Base-by-base conservation (phyloP, 2,113 vertebrate species). In the Upupa epops region DNA sequence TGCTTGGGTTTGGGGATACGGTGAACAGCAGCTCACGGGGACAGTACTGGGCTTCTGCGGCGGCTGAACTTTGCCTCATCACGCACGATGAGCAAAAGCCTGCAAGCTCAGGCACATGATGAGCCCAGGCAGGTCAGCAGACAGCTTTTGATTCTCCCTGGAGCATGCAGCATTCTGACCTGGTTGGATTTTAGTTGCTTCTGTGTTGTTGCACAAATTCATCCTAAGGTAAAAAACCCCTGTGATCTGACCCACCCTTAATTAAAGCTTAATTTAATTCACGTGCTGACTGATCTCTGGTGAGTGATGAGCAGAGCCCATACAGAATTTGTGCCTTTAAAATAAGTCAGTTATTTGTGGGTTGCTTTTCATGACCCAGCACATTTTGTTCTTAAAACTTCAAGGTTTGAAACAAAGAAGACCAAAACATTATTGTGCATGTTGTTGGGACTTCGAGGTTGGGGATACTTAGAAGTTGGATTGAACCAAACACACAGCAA, bases 231-330 rank as follows among this genome's bases (percentile, higher is more conserved):
- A 75, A 70, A 76, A 83, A 59, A 42, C 11, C 40, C 34, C 51
- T 80, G 82, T 2, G 60, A 45, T 58, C 85, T 76, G 40, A 66
- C 71, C 64, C 45, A 70, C 49, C 37, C 11, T 1, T 89, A 83
- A 92, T 95, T 89, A 89, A 88, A 80, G 25, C 1, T 76, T 68
- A 42, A 66, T 83, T 89, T 59, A 74, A 85, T 92, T 95, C 1
- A 5, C 25, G 22, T 3, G 5, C 31, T 84, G 70, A 18, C 45
- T 84, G 31, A 58, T 74, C 29, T n/a, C 59, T 31, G 48, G 51
- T 58, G 61, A 85, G 55, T 29, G 34, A 6, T 76, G 28, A 58
- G 36, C 28, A 6, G 37, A 66, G 9, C 16, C 25, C 73, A 32
- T 82, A 68, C 72, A 89, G 63, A 61, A 36, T 18, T 84, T 0